Percentiles rank a stretch among this genome's conserved stretches.
Conservation (phyloP, 2,797 vertebrate genomes). For the Fistularia commersonii region DNA sequence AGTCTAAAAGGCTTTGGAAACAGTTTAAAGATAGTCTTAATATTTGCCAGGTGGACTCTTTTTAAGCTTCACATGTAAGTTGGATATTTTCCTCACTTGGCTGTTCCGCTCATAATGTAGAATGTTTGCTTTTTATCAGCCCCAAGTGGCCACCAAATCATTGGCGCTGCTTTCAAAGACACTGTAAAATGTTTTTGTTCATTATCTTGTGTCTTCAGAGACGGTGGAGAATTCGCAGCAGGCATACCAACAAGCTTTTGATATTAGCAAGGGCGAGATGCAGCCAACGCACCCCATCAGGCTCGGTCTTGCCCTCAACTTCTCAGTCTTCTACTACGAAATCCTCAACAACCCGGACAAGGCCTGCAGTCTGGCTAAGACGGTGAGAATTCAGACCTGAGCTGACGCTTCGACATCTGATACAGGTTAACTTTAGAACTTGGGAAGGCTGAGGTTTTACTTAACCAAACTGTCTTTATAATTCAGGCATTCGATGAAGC, state of each 20-base stretch:
- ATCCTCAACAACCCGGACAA: constrained; percentile 97
- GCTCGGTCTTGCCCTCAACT: constrained; percentile 97
- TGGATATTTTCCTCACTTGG: not conserved
- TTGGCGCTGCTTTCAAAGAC: not conserved
- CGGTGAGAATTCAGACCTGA: constrained; percentile 72
- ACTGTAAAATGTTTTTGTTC: not conserved
- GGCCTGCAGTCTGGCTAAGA: constrained; percentile 95
- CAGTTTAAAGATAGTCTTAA: too few species aligned
- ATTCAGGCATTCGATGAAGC: constrained; percentile 97
- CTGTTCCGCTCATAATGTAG: not conserved
- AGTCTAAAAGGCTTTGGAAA: too few species aligned
- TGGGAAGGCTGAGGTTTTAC: not conserved
- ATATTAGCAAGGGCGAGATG: constrained; percentile 98
- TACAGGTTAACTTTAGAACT: not conserved
- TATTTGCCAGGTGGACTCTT: too few species aligned
- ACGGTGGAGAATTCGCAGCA: constrained; percentile 93
- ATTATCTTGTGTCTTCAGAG: constrained; percentile 61
- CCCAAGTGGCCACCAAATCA: constrained; percentile 1
- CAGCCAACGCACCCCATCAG: constrained; percentile 98
- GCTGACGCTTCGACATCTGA: not conserved
- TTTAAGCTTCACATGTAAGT: too few species aligned
- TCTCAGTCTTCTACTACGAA: constrained; percentile 99
- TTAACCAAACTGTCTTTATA: not conserved
- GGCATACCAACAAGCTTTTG: constrained; percentile 96
- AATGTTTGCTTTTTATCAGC: not conserved